These are phyloP conservation scores for Eupithecia subumbrata DNA, from an alignment of 2,888 invertebrate genomes.

Conservation along the genomic window DNA sequence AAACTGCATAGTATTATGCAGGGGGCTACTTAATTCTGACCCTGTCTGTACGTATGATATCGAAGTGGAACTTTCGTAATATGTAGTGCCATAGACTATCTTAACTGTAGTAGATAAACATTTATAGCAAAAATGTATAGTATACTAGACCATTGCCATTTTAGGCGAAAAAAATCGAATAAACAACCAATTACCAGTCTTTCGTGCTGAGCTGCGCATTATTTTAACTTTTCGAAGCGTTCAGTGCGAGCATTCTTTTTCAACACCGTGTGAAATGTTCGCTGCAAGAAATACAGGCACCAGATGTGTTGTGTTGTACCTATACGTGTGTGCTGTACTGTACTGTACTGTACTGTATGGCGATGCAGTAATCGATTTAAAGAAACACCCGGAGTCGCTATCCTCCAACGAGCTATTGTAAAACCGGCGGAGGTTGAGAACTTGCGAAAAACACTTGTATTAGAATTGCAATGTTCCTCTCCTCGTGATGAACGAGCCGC, in stretches of 20 bases:
- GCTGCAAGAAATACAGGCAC: not conserved
- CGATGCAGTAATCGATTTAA: not conserved
- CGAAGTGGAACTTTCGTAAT: not conserved
- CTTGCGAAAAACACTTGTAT: conserved; percentile 3
- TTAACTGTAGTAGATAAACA: no score
- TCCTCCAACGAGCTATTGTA: not conserved
- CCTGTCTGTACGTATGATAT: not conserved
- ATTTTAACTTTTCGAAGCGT: not conserved
- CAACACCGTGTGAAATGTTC: not conserved
- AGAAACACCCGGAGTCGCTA: conserved; percentile 11
- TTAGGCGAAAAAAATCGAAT: no score
- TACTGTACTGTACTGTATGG: no score
- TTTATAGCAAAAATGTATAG: no score
- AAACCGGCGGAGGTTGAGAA: not conserved
- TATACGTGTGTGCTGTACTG: no score
- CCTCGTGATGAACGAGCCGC: not conserved
- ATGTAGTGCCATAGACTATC: no score
- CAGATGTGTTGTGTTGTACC: not conserved
- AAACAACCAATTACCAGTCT: not conserved
- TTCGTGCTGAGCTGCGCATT: not conserved
- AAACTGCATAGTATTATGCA: no score
- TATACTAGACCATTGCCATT: no score
- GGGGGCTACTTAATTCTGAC: no score
- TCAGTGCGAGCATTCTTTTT: not conserved
- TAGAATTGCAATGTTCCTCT: not conserved